Percentiles rank a stretch among this genome's conserved stretches.
These are phyloP conservation scores for Onychomys leucogaster DNA, from an alignment of 2,797 vertebrate genomes.

Conservation along the genomic window DNA sequence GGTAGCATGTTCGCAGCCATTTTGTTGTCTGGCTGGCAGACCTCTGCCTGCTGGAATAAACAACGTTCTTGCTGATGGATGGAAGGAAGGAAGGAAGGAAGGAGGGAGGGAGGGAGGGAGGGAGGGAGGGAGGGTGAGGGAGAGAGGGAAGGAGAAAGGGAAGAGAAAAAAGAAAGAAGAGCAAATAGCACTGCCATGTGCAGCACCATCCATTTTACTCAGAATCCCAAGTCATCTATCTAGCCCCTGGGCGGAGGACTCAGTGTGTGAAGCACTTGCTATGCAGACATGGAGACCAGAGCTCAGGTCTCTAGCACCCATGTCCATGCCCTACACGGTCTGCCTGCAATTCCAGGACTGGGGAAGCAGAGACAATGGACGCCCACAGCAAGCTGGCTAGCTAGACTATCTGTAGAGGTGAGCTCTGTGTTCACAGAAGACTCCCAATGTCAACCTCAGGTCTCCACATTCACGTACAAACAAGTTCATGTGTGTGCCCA, in stretches of 20 bases:
- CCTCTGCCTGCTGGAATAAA: too few relatives aligned
- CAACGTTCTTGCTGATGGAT: too few relatives aligned
- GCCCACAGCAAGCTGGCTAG: neutral
- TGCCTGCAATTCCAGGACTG: neutral
- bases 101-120: too few relatives aligned
- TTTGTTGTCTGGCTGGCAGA: too few relatives aligned
- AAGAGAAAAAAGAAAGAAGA: too few relatives aligned
- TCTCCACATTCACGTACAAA: neutral
- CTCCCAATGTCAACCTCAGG: neutral
- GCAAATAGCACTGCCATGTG: too few relatives aligned
- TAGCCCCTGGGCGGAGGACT: neutral
- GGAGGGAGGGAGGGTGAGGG: too few relatives aligned
- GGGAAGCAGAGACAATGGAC: neutral
- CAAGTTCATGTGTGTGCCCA: neutral
- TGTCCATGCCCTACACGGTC: neutral
- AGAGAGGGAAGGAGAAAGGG: too few relatives aligned
- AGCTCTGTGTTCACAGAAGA: neutral
- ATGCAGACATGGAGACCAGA: neutral
- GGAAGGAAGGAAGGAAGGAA: too few relatives aligned
- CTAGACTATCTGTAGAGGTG: neutral
- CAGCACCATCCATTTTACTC: neutral
- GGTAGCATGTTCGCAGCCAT: too few relatives aligned
- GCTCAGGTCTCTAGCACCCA: neutral
- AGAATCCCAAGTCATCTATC: neutral
- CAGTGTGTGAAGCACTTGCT: neutral